Evolutionary conservation across 2,113 vertebrate species (phyloP).

Genomic region (Spilogale gracilis): DNA sequence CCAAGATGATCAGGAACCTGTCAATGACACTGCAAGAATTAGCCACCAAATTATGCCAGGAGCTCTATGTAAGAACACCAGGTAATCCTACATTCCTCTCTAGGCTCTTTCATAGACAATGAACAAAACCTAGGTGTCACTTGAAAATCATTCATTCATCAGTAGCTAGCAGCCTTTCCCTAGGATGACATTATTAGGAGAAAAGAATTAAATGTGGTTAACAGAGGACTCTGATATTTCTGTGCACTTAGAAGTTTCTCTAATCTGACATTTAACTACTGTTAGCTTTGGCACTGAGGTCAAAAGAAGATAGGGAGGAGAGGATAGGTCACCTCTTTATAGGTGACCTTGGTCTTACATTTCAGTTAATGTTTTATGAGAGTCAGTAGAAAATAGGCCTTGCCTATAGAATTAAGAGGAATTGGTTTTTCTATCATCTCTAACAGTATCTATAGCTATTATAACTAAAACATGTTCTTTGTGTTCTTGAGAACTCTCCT

Average conservation of each 20-base stretch:
- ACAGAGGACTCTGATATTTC: not conserved
- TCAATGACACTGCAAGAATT: constrained; percentile 39
- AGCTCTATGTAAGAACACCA: not conserved
- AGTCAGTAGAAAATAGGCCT: not conserved
- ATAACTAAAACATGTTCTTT: not conserved
- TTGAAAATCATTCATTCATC: not conserved
- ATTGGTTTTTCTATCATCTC: not conserved
- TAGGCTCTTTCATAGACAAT: not conserved
- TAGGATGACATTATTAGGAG: not conserved
- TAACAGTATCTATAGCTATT: not conserved
- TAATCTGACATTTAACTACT: not conserved
- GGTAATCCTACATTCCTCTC: constrained; percentile 43
- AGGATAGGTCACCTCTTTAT: not conserved
- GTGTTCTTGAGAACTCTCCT: not conserved
- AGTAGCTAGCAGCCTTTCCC: not conserved
- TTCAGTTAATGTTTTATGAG: not conserved
- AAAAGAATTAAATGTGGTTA: not conserved
- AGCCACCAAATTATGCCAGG: constrained; percentile 63
- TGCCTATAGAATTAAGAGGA: not conserved
- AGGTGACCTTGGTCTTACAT: not conserved
- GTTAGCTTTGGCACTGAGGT: not conserved
- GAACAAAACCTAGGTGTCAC: not conserved
- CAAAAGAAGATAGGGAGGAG: not conserved
- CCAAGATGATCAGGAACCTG: constrained; percentile 8
- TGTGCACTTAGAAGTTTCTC: not conserved